Conservation (phyloP, 2,797 vertebrate species). For the Carcharodon carcharias region DNA sequence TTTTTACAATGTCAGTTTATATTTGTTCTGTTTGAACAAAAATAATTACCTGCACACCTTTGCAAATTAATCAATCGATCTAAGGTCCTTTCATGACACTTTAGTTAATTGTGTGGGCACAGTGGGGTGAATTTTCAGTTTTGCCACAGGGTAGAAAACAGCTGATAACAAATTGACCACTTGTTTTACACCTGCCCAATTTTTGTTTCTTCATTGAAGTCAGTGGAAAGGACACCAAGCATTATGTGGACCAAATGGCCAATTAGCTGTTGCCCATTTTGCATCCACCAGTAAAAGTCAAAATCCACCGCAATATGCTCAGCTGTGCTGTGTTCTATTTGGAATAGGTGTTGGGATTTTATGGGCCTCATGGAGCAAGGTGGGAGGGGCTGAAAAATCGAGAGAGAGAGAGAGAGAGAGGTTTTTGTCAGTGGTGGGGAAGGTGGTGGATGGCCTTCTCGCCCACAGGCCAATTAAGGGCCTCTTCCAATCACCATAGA, state of each 20-base stretch:
- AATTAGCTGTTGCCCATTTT: background rate
- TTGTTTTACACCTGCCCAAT: background rate
- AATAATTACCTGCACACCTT: background rate
- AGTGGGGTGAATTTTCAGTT: background rate
- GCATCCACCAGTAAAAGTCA: background rate
- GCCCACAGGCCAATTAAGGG: too few species aligned
- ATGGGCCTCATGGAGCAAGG: background rate
- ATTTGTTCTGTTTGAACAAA: background rate
- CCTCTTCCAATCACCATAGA: too few species aligned
- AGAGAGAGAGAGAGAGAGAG: too few species aligned
- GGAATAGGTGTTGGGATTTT: background rate
- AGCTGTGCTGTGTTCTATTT: background rate
- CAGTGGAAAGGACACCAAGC: background rate
- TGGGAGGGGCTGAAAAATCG: background rate
- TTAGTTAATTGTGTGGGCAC: background rate
- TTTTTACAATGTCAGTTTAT: background rate
- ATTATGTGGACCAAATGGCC: background rate
- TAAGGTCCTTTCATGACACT: background rate
- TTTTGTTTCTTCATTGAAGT: background rate
- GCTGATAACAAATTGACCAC: background rate
- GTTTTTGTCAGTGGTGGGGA: background rate
- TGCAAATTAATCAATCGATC: background rate
- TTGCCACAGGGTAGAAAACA: background rate
- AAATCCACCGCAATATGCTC: background rate
- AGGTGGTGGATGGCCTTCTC: too few species aligned